Percentiles rank a stretch among this genome's conserved stretches.
Evolutionary conservation across 2,888 invertebrate species (phyloP).

Genomic region (Brachynemurus nebulosus): DNA sequence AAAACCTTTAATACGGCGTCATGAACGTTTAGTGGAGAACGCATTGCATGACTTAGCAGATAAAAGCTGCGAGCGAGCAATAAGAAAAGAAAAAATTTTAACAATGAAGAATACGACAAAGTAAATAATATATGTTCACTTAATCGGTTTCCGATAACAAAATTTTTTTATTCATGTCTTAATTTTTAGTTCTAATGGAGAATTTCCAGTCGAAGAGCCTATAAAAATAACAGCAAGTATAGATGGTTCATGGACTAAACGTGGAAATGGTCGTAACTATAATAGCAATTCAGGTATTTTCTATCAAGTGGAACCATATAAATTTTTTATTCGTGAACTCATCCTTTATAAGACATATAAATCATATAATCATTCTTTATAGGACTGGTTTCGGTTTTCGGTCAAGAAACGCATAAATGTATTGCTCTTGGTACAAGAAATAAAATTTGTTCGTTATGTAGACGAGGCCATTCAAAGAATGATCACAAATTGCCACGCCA

Average conservation of each 20-base stretch:
- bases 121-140: conserved; percentile 1
- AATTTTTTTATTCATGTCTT: background rate
- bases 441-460: conserved; percentile 4
- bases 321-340: too few relatives aligned
- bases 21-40: conserved; percentile 13
- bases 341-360: too few relatives aligned
- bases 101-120: conserved; percentile 4
- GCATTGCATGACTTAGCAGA: conserved; percentile 10
- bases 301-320: too few relatives aligned
- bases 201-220: background rate
- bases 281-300: background rate
- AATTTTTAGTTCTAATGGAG: too few relatives aligned
- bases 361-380: background rate
- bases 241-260: background rate
- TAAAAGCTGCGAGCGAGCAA: conserved; percentile 10
- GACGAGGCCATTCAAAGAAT: background rate
- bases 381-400: background rate
- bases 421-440: background rate
- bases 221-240: background rate
- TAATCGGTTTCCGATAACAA: background rate
- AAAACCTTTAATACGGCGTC: conserved; percentile 10
- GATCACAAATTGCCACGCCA: conserved; percentile 16
- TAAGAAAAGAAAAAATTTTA: conserved; percentile 11
- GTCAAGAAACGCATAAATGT: background rate
- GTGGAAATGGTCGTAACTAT: background rate